Conservation (phyloP, 1,140 invertebrate species). For the Drosophila busckii region DNA sequence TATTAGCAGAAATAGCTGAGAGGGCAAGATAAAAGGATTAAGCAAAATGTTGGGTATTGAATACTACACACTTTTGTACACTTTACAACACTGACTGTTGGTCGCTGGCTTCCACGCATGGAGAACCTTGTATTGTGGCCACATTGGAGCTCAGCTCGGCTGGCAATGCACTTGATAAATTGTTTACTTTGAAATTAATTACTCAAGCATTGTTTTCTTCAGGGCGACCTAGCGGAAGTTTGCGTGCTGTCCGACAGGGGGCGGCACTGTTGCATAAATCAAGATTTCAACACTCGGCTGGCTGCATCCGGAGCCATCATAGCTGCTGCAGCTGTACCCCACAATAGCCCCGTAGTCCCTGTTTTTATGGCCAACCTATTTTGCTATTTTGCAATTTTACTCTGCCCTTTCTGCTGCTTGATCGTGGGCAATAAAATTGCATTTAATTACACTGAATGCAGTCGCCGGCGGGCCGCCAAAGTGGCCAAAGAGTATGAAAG, state of each 20-base stretch:
- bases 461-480: not conserved
- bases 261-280: slow-evolving; percentile 57
- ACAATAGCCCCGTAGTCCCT: too few relatives aligned
- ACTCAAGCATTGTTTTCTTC: slow-evolving; percentile 65
- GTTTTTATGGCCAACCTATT: slow-evolving; percentile 43
- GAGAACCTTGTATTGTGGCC: too few relatives aligned
- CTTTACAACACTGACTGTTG: too few relatives aligned
- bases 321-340: too few relatives aligned
- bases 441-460: slow-evolving; percentile 62
- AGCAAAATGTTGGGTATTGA: too few relatives aligned
- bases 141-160: too few relatives aligned
- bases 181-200: slow-evolving; percentile 75
- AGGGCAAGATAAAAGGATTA: too few relatives aligned
- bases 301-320: slow-evolving; percentile 27
- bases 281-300: slow-evolving; percentile 62
- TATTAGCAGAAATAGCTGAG: too few relatives aligned
- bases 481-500: not conserved
- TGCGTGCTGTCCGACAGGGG: slow-evolving; percentile 27
- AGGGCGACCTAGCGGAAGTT: slow-evolving; percentile 34
- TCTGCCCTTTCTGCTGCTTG: slow-evolving; percentile 44
- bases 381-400: slow-evolving; percentile 9
- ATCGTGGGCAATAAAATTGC: slow-evolving; percentile 74
- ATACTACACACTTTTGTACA: too few relatives aligned
- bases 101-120: not conserved
- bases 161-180: slow-evolving; percentile 62